phyloP scores from a whole-genome alignment of 37 sponge, comb jelly and placozoan genomes.

The Haliclona indistincta region DNA sequence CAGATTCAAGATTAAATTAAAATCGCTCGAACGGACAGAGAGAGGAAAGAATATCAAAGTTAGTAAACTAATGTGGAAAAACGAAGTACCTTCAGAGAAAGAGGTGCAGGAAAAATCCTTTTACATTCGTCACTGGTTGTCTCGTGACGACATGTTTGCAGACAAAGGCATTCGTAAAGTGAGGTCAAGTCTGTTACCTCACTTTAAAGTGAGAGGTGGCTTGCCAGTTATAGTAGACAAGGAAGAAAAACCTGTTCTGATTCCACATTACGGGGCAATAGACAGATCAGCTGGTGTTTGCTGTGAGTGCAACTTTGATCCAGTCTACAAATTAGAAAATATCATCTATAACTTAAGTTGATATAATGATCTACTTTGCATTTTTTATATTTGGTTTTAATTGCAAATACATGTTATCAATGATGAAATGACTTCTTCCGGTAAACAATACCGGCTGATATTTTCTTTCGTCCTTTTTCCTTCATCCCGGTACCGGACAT shows the following conservation, averaged over 20 bases:
- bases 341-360: too few relatives aligned
- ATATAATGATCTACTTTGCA: background rate
- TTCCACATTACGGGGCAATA: slow-evolving; percentile 52
- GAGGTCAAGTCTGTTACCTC: slow-evolving; percentile 20
- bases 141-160: slow-evolving; percentile 12
- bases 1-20: slow-evolving; percentile 45
- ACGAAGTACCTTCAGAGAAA: background rate
- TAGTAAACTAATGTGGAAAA: background rate
- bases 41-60: background rate
- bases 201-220: slow-evolving; percentile 17
- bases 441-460: background rate
- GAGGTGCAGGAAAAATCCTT: background rate
- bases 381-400: background rate
- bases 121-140: slow-evolving; percentile 23
- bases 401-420: background rate
- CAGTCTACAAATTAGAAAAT: too few relatives aligned
- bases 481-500: background rate
- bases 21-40: background rate
- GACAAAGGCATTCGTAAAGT: slow-evolving; percentile 38
- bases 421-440: background rate
- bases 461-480: too few relatives aligned
- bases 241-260: slow-evolving; percentile 25
- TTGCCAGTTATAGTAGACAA: slow-evolving; percentile 62
- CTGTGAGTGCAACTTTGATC: slow-evolving; percentile 9
- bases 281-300: slow-evolving; percentile 21